phyloP scores from a whole-genome alignment of 2,113 vertebrate species.

The Megaceryle torquata region DNA sequence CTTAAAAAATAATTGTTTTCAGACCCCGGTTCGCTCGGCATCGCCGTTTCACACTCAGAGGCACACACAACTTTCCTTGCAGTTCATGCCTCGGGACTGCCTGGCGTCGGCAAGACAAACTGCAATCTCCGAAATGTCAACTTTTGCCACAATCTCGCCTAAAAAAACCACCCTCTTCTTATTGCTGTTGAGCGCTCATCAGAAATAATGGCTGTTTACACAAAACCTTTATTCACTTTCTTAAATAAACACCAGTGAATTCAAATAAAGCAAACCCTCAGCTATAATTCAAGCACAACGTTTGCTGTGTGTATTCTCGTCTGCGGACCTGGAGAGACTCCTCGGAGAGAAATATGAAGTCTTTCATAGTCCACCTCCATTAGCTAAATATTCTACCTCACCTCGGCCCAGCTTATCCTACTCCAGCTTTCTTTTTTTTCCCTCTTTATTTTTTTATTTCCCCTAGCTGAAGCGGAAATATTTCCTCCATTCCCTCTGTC shows the following conservation, averaged over 20 bases:
- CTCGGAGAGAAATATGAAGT: constrained; percentile 58
- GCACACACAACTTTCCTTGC: background rate
- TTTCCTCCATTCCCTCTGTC: background rate
- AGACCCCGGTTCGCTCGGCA: background rate
- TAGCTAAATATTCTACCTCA: constrained; percentile 8
- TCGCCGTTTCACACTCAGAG: constrained; percentile 34
- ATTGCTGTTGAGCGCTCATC: constrained; percentile 25
- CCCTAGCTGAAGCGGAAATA: background rate
- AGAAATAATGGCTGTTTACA: constrained; percentile 54
- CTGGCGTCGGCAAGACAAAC: constrained; percentile 45
- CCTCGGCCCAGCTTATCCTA: background rate
- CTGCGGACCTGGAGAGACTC: constrained; percentile 50
- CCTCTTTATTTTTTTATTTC: background rate
- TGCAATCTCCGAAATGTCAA: constrained; percentile 59
- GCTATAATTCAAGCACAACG: constrained; percentile 22
- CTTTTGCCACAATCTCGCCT: constrained; percentile 16
- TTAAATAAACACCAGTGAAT: constrained; percentile 28
- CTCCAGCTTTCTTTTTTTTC: background rate
- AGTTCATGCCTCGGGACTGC: constrained; percentile 41
- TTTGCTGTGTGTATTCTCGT: constrained; percentile 22
- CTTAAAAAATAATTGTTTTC: constrained; percentile 64
- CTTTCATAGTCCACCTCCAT: constrained; percentile 38
- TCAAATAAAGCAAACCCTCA: constrained; percentile 33
- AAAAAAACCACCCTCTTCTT: constrained; percentile 14
- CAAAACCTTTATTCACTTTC: constrained; percentile 59